phyloP scores from a whole-genome alignment of 2,888 invertebrate species.

The Lepas anatifera region DNA sequence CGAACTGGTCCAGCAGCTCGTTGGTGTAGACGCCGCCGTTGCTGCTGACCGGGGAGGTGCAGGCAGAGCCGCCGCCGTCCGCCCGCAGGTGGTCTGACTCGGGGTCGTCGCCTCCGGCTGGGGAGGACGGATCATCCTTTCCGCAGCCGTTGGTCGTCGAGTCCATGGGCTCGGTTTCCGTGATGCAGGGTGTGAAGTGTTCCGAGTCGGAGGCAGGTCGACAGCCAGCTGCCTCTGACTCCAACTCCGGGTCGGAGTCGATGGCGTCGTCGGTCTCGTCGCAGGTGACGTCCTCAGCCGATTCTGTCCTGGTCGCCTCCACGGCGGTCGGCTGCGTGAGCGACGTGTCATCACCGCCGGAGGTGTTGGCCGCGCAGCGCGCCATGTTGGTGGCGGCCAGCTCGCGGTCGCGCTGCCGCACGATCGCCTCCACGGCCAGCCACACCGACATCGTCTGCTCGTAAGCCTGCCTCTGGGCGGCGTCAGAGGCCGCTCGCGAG shows the following conservation, averaged over 20 bases:
- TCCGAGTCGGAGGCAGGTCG: background rate
- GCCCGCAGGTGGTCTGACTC: background rate
- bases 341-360: too few relatives aligned
- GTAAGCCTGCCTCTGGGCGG: conserved; percentile 50
- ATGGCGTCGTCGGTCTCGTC: conserved; percentile 17
- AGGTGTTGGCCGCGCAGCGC: conserved; percentile 45
- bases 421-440: conserved; percentile 88
- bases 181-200: background rate
- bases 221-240: background rate
- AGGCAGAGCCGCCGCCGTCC: conserved; percentile 44
- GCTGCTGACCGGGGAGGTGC: conserved; percentile 78
- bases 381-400: conserved; percentile 73
- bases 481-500: conserved; percentile 52
- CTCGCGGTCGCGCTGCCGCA: conserved; percentile 65
- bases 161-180: background rate
- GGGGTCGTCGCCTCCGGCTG: background rate
- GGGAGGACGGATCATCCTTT: conserved; percentile 12
- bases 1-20: conserved; percentile 70
- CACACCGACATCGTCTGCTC: conserved; percentile 91
- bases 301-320: conserved; percentile 26
- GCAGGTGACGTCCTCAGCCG: conserved; percentile 17
- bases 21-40: conserved; percentile 77
- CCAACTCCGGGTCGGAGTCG: conserved; percentile 8
- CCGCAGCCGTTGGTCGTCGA: too few relatives aligned
- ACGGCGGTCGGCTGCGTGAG: conserved; percentile 37